Percentiles rank a stretch among this genome's conserved stretches.
Conservation (phyloP, 2,888 invertebrate genomes). For the Macrosoma leucophasiata region DNA sequence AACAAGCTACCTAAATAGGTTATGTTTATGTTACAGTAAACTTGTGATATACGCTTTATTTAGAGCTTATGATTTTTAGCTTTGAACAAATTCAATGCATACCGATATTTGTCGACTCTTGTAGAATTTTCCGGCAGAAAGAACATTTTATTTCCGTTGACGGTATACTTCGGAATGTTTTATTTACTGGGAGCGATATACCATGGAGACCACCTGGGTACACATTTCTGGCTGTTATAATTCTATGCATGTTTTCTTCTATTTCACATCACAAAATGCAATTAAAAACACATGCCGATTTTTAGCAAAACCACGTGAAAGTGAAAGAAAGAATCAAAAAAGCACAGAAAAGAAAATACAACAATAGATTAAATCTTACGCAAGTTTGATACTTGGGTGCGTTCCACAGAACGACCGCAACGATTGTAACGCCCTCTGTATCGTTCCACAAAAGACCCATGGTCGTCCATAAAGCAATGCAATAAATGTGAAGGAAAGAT, state of each 20-base stretch:
- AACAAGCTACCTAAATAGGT: slow-evolving; percentile 39
- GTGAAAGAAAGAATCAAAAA: no score
- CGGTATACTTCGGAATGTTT: slow-evolving; percentile 33
- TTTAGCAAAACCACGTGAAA: slow-evolving; percentile 56
- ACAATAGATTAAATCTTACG: no score
- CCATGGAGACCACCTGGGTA: slow-evolving; percentile 56
- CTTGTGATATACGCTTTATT: no score
- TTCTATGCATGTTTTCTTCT: slow-evolving; percentile 57
- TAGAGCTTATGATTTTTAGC: no score
- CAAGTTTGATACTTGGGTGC: no score
- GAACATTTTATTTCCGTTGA: slow-evolving; percentile 58
- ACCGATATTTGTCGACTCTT: no score
- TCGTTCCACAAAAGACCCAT: no score
- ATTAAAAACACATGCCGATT: slow-evolving; percentile 41
- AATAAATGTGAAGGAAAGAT: no score
- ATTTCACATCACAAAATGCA: slow-evolving; percentile 33
- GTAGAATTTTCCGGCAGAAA: slow-evolving; percentile 59
- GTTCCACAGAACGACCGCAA: no score
- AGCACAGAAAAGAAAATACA: slow-evolving; percentile 24
- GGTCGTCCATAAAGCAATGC: no score
- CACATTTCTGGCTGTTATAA: slow-evolving; percentile 55
- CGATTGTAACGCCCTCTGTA: no score
- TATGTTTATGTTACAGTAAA: slow-evolving; percentile 33
- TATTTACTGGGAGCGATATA: slow-evolving; percentile 39
- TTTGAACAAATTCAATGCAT: no score